Conservation (phyloP, 2,113 vertebrate genomes). For the Rafetus swinhoei region DNA sequence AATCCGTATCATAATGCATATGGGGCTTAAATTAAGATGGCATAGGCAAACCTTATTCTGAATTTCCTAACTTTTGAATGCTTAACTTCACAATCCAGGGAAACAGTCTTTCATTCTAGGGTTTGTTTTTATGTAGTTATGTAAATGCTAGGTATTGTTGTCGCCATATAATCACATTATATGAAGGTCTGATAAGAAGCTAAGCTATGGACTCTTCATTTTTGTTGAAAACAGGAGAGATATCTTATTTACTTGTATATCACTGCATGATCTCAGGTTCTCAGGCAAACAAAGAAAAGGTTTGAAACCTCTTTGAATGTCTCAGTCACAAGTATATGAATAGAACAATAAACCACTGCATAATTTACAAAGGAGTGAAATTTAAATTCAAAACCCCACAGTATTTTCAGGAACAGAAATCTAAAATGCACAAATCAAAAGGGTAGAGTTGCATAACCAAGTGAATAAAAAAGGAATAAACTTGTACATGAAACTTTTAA, state of each 20-base stretch:
- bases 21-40: not conserved
- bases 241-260: not conserved
- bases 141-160: rapidly evolving
- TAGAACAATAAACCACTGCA: not conserved
- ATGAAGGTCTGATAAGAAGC: not conserved
- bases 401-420: not conserved
- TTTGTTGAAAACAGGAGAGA: not conserved
- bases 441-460: not conserved
- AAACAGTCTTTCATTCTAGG: not conserved
- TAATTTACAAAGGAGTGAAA: not conserved
- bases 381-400: not conserved
- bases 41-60: not conserved
- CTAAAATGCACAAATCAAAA: not conserved
- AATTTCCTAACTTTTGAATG: not conserved
- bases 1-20: no score
- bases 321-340: not conserved
- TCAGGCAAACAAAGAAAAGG: not conserved
- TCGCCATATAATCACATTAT: not conserved
- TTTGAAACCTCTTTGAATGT: rapidly evolving
- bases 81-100: not conserved
- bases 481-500: not conserved
- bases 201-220: not conserved
- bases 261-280: not conserved
- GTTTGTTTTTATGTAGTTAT: not conserved
- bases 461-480: not conserved